Base-by-base conservation (phyloP, 35 echinoderm and acorn worm genomes). In the Strongylocentrotus purpuratus region DNA sequence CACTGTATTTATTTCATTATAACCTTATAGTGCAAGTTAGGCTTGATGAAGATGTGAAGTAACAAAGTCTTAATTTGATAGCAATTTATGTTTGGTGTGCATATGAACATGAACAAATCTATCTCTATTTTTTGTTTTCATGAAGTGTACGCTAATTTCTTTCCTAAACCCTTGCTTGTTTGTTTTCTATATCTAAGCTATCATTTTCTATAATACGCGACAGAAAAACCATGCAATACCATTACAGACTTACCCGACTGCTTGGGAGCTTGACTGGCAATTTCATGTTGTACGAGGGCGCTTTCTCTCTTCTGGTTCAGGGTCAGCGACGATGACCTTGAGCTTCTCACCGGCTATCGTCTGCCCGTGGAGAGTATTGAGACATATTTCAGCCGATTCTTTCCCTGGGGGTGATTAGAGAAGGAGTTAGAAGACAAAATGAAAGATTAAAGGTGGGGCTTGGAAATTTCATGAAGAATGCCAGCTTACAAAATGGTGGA, bases 251-350 rank as follows among this genome's bases (percentile, higher is more conserved):
- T 93, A 93, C 91, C 48, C 17, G 46, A 33, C 2, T 12, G 28
- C 13, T 12, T 48, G 46, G 48, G n/a, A 25, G n/a, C 20, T 17
- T 48, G 48, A 58, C 17, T 46, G 2, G 9, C 46, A 11, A 22
- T 0, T 93, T n/a, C 15, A 93, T 18, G 45, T 93, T 25, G 91
- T 93, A 31, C 95, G 88, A 45, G 95, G 95, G n/a, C 95, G 95
- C 46, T 95, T 95, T 45, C 88, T 28, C 22, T 61, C 46, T 45
- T 88, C 87, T 31, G 90, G 71, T 59, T 97, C 95, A 31, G 97
- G 97, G 47, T 98, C 97, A 25, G 97, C 97, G 33, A 94, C 89
- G 14, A 98, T 48, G 28, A 98, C 97, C 94, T 98, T 98, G 25
- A 98, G 33, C 33, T 94, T 95, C 31, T 95, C 94, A 31, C 97